Percentiles rank a stretch among this genome's conserved stretches.
Conservation (phyloP, 1,140 invertebrate species). For the Drosophila ambigua region DNA sequence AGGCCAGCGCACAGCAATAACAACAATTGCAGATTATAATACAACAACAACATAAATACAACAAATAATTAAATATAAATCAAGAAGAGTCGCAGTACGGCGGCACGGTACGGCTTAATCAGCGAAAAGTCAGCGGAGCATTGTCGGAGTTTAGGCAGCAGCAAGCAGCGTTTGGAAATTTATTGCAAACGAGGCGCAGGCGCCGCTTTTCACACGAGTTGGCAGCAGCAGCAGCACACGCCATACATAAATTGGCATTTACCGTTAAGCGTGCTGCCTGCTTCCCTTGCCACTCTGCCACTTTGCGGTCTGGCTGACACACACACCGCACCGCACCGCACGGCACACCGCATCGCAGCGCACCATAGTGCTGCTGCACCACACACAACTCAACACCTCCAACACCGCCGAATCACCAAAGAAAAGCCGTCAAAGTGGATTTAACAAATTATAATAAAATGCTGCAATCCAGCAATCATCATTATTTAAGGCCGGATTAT, state of each 20-base stretch:
- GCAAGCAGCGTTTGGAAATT: constrained; percentile 26
- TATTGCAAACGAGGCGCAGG: constrained; percentile 55
- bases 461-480: constrained; percentile 92
- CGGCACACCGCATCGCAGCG: background rate
- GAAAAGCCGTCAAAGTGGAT: constrained; percentile 84
- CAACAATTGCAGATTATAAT: constrained; percentile 30
- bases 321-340: background rate
- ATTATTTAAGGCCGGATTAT: constrained; percentile 96
- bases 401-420: constrained; percentile 56
- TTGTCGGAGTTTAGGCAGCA: constrained; percentile 8
- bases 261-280: constrained; percentile 48
- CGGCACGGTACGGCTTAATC: constrained; percentile 48
- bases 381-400: constrained; percentile 38
- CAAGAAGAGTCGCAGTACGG: constrained; percentile 18
- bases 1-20: constrained; percentile 26
- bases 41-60: constrained; percentile 7
- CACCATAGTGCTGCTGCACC: too few relatives aligned
- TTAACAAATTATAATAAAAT: constrained; percentile 86
- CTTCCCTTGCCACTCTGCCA: too few relatives aligned
- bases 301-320: constrained; percentile 15
- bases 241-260: constrained; percentile 55
- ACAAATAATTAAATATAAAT: constrained; percentile 44
- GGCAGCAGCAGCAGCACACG: constrained; percentile 53
- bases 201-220: constrained; percentile 76
- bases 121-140: constrained; percentile 41